A percentile compares a stretch with the other conserved stretches of the same genome.
Conservation (phyloP, 2,888 invertebrate genomes). For the Azorinus chamasolen region DNA sequence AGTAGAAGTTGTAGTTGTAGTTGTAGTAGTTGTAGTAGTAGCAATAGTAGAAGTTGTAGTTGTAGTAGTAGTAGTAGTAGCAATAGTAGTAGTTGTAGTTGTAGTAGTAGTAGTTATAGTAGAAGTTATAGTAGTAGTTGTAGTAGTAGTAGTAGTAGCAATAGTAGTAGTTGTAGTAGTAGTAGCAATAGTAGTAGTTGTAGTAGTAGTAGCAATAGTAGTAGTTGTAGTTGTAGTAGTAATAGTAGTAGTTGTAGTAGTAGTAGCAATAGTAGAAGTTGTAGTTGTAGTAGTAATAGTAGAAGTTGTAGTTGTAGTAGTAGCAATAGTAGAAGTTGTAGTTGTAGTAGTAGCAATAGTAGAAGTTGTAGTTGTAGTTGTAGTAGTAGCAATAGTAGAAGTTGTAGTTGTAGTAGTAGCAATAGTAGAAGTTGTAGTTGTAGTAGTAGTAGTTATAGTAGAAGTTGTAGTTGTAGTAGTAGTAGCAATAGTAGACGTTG, state of each 20-base stretch:
- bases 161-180: conserved; percentile 5
- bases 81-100: neutral
- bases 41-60: neutral
- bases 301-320: neutral
- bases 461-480: conserved; percentile 4
- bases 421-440: neutral
- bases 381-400: neutral
- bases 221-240: neutral
- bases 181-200: neutral
- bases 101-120: no score
- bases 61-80: neutral
- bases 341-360: conserved; percentile 7
- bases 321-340: neutral
- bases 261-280: neutral
- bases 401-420: conserved; percentile 2
- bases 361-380: conserved; percentile 3
- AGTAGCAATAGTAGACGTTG: neutral
- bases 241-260: neutral
- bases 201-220: neutral
- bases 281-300: neutral
- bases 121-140: no score
- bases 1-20: neutral
- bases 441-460: neutral
- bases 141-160: conserved; percentile 3
- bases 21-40: neutral